Percentiles rank a stretch among this genome's conserved stretches.
These are phyloP conservation scores for Mormyrus lacerda DNA, from an alignment of 2,113 vertebrate genomes.

Conservation along the genomic window DNA sequence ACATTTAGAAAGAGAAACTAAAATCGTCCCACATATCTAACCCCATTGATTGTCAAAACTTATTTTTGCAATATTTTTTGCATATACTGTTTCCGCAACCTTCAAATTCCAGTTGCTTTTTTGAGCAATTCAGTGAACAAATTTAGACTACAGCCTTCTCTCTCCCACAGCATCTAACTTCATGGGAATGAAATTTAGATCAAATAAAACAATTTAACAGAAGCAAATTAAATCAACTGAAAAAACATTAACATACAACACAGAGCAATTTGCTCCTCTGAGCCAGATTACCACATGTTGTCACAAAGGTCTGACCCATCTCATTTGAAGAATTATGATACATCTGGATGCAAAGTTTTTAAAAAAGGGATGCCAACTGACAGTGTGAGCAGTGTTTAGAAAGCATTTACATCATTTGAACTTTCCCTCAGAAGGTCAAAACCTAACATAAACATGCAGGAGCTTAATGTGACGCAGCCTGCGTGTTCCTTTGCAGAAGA, in stretches of 20 bases:
- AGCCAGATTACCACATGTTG: neutral
- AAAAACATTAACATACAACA: neutral
- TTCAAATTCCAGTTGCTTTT: constrained; percentile 16
- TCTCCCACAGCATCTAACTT: constrained; percentile 18
- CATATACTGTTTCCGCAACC: constrained; percentile 49
- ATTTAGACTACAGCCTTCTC: constrained; percentile 17
- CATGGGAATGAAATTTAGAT: neutral
- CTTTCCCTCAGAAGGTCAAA: neutral
- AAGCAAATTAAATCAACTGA: constrained; percentile 11
- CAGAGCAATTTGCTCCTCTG: constrained; percentile 7
- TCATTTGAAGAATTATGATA: neutral
- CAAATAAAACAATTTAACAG: constrained; percentile 14
- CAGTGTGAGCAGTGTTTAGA: neutral
- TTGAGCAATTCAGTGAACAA: constrained; percentile 25
- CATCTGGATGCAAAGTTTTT: neutral
- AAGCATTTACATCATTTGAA: neutral
- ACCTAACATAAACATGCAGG: neutral
- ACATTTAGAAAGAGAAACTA: constrained; percentile 12
- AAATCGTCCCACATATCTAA: constrained; percentile 25
- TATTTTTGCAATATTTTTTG: constrained; percentile 36
- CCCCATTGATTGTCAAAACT: constrained; percentile 57
- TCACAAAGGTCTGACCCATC: neutral
- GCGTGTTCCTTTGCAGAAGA: neutral
- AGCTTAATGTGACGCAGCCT: neutral
- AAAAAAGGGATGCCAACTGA: neutral